A percentile compares a stretch with the other conserved stretches of the same genome.
phyloP scores from a whole-genome alignment of 2,113 vertebrate species.

The Hippocampus comes region DNA sequence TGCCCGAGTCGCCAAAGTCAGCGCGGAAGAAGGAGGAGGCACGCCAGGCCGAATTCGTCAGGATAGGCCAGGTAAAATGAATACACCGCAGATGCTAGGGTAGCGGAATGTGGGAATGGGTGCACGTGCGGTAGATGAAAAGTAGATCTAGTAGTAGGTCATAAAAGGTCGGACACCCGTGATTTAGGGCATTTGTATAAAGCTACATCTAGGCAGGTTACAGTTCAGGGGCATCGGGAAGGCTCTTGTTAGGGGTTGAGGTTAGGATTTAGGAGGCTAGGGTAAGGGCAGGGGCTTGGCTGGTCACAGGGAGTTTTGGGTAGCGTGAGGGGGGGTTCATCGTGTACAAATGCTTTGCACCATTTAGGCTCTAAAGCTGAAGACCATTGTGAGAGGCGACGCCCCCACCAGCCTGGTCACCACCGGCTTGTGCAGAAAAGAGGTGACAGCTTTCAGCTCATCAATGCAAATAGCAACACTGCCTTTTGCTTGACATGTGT shows the following conservation, averaged over 20 bases:
- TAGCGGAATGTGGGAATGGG: not conserved
- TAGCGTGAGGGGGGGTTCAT: too few relatives aligned
- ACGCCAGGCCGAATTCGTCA: slow-evolving; percentile 95
- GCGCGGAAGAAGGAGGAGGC: slow-evolving; percentile 96
- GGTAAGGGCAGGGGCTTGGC: too few relatives aligned
- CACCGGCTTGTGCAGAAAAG: slow-evolving; percentile 89
- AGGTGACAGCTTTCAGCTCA: slow-evolving; percentile 72
- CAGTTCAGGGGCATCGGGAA: too few relatives aligned
- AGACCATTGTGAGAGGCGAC: slow-evolving; percentile 92
- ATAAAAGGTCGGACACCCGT: too few relatives aligned
- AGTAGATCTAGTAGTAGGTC: too few relatives aligned
- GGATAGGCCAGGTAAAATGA: slow-evolving; percentile 87
- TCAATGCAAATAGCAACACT: not conserved
- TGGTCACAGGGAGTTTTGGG: too few relatives aligned
- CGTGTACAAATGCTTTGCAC: not conserved
- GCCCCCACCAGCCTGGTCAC: slow-evolving; percentile 84
- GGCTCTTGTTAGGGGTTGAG: too few relatives aligned
- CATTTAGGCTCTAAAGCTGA: slow-evolving; percentile 88
- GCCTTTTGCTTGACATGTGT: not conserved
- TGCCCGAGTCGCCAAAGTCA: slow-evolving; percentile 95
- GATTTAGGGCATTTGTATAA: too few relatives aligned
- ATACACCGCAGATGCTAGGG: not conserved
- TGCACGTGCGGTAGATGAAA: too few relatives aligned
- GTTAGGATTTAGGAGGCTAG: too few relatives aligned
- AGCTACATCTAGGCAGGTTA: too few relatives aligned